Evolutionary conservation across 2,888 invertebrate species (phyloP), one percentile per base, ranked within the genome.

Genomic region (Parelbella ahira): DNA sequence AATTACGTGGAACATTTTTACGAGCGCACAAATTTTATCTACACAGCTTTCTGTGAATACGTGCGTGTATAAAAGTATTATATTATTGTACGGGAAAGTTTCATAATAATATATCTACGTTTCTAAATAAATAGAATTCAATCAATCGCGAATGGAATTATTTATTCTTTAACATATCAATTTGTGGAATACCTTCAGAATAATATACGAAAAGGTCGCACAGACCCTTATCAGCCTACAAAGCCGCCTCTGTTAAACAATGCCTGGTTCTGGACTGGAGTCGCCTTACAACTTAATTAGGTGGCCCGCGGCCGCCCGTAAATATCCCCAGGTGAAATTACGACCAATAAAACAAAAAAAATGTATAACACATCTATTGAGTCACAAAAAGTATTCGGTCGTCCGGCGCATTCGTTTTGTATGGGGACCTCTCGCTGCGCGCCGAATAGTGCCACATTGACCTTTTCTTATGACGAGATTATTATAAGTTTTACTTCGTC

Each of bases 251-350:
- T 65, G 68, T 75, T 76, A 76, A 84, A 86, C 84, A 84, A 86
- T 79, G 68, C 72, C 65, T 70, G 68, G 68, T 64, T 15, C 15
- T 4, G 4, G 15, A 15, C 62, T 65, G 53, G 63, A 76, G 76
- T 77, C 74, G 54, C 73, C 79, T 84, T 86, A 86, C 86, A 86
- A 84, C 86, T 87, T 86, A 86, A 87, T 87, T 86, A 86, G 80
- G 76, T 74, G 81, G 76, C 76, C 83, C 73, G 72, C 68, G 77
- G 81, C 76, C 74, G 81, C 73, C 79, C 82, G 81, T 87, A 87
- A 86, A 86, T 84, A 86, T 82, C 69, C 74, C 71, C 62, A 84
- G 76, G 84, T 83, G 71, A 86, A 87, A 86, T 87, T 81, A 86
- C 80, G 84, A 79, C 78, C 79, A 75, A 84, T 86, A 84, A 84